These are phyloP conservation scores for Coboldia fuscipes DNA, from an alignment of 1,140 invertebrate species.

Conservation along the genomic window DNA sequence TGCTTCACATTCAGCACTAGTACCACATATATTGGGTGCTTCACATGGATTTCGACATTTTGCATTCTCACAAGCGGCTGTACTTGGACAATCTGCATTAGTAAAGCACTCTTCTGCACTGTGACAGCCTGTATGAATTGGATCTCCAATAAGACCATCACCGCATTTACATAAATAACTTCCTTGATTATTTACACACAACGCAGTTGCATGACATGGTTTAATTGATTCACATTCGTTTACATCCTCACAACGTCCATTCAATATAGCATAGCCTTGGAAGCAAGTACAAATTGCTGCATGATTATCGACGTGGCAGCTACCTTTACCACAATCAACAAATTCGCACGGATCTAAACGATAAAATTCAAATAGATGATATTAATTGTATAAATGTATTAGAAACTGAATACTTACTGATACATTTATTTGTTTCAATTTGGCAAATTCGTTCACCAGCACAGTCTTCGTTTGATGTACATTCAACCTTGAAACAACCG, in stretches of 20 bases:
- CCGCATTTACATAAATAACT: conserved; percentile 52
- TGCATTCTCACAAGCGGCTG: conserved; percentile 53
- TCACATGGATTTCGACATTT: conserved; percentile 66
- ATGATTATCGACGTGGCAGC: conserved; percentile 45
- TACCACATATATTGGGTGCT: conserved; percentile 37
- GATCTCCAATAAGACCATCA: conserved; percentile 60
- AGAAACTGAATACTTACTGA: conserved; percentile 27
- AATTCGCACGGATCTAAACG: conserved; percentile 49
- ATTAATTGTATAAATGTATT: neutral
- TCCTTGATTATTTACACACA: conserved; percentile 55
- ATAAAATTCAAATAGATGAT: conserved; percentile 3
- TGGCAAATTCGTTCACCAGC: conserved; percentile 51
- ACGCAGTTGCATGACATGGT: conserved; percentile 57
- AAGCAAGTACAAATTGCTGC: conserved; percentile 48
- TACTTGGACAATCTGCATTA: conserved; percentile 55
- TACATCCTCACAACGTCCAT: conserved; percentile 52
- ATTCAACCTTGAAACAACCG: conserved; percentile 70
- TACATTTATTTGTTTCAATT: conserved; percentile 48
- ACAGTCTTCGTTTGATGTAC: conserved; percentile 52
- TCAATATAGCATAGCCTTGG: conserved; percentile 41
- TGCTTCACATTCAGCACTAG: conserved; percentile 48
- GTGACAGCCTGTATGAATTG: conserved; percentile 39
- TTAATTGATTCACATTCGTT: conserved; percentile 51
- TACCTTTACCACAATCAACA: conserved; percentile 48
- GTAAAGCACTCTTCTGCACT: conserved; percentile 59